These are phyloP conservation scores for Micronycteris hirsuta DNA, from an alignment of 2,113 vertebrate species.

Conservation along the genomic window DNA sequence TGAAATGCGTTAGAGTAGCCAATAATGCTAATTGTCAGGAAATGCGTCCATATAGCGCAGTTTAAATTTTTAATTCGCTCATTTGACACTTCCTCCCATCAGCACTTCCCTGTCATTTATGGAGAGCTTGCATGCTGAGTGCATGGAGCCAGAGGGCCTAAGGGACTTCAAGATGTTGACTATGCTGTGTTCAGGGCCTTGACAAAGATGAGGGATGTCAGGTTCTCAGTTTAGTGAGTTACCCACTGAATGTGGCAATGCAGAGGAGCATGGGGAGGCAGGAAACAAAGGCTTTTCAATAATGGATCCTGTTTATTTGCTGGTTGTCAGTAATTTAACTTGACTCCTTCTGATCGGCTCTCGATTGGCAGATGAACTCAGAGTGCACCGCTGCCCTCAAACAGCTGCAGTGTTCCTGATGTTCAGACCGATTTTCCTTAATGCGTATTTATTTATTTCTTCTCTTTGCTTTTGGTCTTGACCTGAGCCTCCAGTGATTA, in stretches of 20 bases:
- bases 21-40: constrained; percentile 9
- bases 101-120: neutral
- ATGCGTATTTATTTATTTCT: neutral
- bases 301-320: neutral
- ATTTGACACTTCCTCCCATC: constrained; percentile 38
- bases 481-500: neutral
- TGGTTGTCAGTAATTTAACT: neutral
- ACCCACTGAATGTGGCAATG: neutral
- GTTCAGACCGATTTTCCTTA: neutral
- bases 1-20: neutral
- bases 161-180: constrained; percentile 12
- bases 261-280: neutral
- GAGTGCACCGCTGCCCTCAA: accelerated
- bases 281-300: neutral
- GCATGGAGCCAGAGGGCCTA: constrained; percentile 1
- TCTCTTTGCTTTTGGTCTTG: neutral
- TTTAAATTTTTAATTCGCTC: constrained; percentile 58
- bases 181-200: constrained; percentile 33
- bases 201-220: constrained; percentile 55
- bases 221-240: constrained; percentile 9
- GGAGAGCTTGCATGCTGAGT: neutral
- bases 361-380: neutral
- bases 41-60: neutral
- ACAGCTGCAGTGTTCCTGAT: neutral
- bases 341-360: neutral